Evolutionary conservation across 2,797 vertebrate genomes (phyloP), one percentile per base, ranked within the genome.

Genomic region (Myotis myotis): DNA sequence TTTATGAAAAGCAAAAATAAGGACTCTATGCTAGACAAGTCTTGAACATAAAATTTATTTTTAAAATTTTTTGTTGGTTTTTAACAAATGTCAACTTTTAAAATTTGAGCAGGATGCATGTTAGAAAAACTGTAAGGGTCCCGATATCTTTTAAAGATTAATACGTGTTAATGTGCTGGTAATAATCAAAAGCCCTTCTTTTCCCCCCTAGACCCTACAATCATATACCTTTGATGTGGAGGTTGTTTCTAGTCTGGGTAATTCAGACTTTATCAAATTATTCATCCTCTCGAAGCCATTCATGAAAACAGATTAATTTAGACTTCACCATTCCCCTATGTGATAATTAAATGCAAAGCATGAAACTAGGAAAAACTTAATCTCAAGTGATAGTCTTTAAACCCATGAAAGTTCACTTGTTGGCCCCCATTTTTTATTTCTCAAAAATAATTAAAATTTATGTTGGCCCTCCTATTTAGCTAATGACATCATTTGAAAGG

Each of bases 1-100:
- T 93, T 95, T 86, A 81, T 80, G 36, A 83, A 89, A 92, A 93
- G 33, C 4, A 82, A 87, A 82, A 88, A n/a, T 91, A 88, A 96
- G 55, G 78, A 49, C 13, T 90, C 22, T 53, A 6, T 89, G 47
- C 23, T 66, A 80, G 53, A 22, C 30, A 47, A 89, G 79, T 84
- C 33, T 53, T 49, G 76, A 94, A 64, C 17, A 44, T 89, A 81
- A 89, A 47, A 66, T 81, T 95, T 84, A 17, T 41, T 84, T 91
- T 93, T 2, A 0, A 83, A 25, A 4, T 15, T 36, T 70, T 74
- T 36, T 90, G 36, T 38, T 97, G 4, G 6, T 82, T 81, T 95
- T n/a, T 89, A n/a, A 19, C 30, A 89, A 36, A 33, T 86, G n/a
- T 93, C 70, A 49, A 19, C 60, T 82, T 82, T 36, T 90, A 87